A percentile compares a stretch with the other conserved stretches of the same genome.
phyloP scores from a whole-genome alignment of 2,888 invertebrate genomes.

The Nymphalis polychloros region DNA sequence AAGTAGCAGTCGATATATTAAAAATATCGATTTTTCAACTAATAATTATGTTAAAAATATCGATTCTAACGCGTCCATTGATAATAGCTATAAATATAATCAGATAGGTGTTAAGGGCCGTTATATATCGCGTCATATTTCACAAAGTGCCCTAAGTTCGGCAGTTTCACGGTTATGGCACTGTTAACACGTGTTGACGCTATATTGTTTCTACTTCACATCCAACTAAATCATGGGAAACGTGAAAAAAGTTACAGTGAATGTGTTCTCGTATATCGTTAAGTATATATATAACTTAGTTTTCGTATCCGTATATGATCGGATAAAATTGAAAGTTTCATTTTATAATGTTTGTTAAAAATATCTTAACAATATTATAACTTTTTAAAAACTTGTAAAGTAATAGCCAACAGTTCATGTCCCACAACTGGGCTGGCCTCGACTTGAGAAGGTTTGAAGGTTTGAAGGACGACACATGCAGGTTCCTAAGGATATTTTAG shows the following conservation, averaged over 20 bases:
- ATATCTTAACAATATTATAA: background rate
- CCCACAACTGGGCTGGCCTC: too few relatives aligned
- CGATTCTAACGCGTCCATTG: conserved; percentile 10
- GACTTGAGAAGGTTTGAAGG: too few relatives aligned
- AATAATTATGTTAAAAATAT: conserved; percentile 6
- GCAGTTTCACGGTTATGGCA: conserved; percentile 77
- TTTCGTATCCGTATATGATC: conserved; percentile 14
- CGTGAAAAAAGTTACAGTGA: conserved; percentile 47
- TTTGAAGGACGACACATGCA: too few relatives aligned
- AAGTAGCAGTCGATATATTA: too few relatives aligned
- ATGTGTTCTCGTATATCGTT: conserved; percentile 38
- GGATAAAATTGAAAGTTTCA: conserved; percentile 1
- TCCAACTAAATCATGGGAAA: conserved; percentile 64
- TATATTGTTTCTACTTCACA: conserved; percentile 66
- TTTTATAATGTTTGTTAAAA: background rate
- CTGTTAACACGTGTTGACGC: conserved; percentile 78
- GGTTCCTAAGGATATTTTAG: too few relatives aligned
- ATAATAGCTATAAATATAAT: conserved; percentile 27
- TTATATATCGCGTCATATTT: conserved; percentile 76
- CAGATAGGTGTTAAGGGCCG: conserved; percentile 57
- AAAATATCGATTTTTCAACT: too few relatives aligned
- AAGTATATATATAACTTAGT: too few relatives aligned
- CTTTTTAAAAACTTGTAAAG: background rate
- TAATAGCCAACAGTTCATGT: too few relatives aligned
- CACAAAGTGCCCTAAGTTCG: conserved; percentile 77